phyloP scores from a whole-genome alignment of 2,888 invertebrate species.

The Petrophora chlorosata region DNA sequence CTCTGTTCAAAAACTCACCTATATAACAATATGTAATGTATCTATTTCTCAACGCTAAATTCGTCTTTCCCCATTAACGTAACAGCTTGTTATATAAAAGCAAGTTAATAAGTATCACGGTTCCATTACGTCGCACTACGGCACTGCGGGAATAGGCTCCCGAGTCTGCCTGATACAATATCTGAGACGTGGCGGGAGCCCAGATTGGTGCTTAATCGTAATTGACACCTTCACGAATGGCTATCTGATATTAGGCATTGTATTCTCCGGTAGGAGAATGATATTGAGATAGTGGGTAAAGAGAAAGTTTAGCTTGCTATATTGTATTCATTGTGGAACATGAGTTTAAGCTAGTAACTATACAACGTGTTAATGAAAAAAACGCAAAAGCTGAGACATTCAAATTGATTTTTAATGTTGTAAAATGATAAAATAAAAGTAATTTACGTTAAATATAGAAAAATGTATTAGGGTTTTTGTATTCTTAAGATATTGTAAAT shows the following conservation, averaged over 20 bases:
- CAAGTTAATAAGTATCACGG: conserved; percentile 29
- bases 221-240: conserved; percentile 38
- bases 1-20: too few relatives aligned
- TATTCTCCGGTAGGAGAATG: conserved; percentile 25
- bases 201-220: conserved; percentile 38
- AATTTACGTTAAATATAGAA: too few relatives aligned
- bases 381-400: too few relatives aligned
- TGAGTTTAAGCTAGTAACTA: too few relatives aligned
- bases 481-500: too few relatives aligned
- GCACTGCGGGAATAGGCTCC: conserved; percentile 26
- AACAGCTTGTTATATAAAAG: conserved; percentile 22
- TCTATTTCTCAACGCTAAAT: conserved; percentile 13
- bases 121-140: conserved; percentile 26
- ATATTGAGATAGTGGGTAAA: conserved; percentile 10
- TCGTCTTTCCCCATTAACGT: conserved; percentile 23
- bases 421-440: too few relatives aligned
- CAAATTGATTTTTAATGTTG: too few relatives aligned
- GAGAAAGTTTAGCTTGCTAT: too few relatives aligned
- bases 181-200: conserved; percentile 22
- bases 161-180: conserved; percentile 27
- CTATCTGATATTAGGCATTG: conserved; percentile 34
- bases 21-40: too few relatives aligned
- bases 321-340: background rate
- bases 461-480: too few relatives aligned
- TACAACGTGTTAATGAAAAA: too few relatives aligned